Evolutionary conservation across 2,888 invertebrate genomes (phyloP), one percentile per base, ranked within the genome.

Genomic region (Thymelicus sylvestris): DNA sequence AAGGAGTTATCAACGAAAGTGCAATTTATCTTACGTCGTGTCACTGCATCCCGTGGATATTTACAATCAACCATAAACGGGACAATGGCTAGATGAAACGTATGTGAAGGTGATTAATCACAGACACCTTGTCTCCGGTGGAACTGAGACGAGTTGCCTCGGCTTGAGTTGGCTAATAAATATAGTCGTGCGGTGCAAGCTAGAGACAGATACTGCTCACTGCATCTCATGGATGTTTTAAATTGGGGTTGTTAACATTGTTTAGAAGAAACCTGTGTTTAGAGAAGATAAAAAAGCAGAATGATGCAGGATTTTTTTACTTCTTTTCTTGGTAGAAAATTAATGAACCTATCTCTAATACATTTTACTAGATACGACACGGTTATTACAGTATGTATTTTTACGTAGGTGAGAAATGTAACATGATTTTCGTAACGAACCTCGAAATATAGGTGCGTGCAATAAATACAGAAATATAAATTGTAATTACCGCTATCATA

Each of bases 41-140:
- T 66, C 47, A 47, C 44, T 62, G 47, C 41, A 12, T 41, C 44
- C 44, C 24, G 44, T 47, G 62, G 44, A 44, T 13, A 44, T 44
- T 12, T 19, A 24, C 19, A 19, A 61, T 19, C 61, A 15, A 41
- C 39, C 24, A 55, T 55, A 55, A 55, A 55, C 24, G 55, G 55
- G 55, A 55, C 55, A 55, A 55, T 55, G 55, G 55, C 55, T 24
- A 24, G 13, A 57, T 57, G 38, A 39, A 38, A 64, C 31, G 44
- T 50, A 48, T 64, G 48, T 50, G 50, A 50, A 41, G 64, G 64
- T 64, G 50, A 64, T 64, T 64, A 64, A 64, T 64, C 64, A 64
- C 64, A 64, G 50, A 64, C 50, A 38, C 50, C 31, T 64, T 39
- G 64, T 50, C 57, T 31, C 31, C 12, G 38, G 39, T 50, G 38